Evolutionary conservation across 2,113 vertebrate species (phyloP).

Genomic region (Anarrhichthys ocellatus): DNA sequence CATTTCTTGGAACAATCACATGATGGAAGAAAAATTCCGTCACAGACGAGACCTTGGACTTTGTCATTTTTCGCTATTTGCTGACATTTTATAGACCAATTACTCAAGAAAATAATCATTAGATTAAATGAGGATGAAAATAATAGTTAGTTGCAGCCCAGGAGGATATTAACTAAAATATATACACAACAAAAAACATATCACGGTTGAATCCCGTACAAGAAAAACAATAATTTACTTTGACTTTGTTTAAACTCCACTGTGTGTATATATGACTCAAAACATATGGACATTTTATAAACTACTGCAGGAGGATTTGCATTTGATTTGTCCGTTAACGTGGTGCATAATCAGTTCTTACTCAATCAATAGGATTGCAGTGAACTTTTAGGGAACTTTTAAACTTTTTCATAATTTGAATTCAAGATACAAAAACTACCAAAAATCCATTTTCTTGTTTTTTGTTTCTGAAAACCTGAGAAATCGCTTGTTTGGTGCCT

Average conservation of each 20-base stretch:
- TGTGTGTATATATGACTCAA: neutral
- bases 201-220: neutral
- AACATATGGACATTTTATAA: no score
- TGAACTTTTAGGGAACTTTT: conserved; percentile 11
- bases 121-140: neutral
- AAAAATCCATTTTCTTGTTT: conserved; percentile 39
- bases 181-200: neutral
- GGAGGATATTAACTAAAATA: neutral
- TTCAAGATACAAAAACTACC: conserved; percentile 16
- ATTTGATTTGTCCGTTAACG: neutral
- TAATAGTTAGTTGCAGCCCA: neutral
- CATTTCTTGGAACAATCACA: neutral
- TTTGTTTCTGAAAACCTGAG: conserved; percentile 24
- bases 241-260: neutral
- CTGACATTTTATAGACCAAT: neutral
- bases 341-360: neutral
- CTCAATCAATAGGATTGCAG: neutral
- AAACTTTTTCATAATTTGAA: conserved; percentile 24
- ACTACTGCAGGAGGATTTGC: no score
- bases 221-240: neutral
- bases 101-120: neutral
- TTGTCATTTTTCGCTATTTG: neutral
- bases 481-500: conserved; percentile 35
- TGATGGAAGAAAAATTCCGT: neutral
- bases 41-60: neutral